Evolutionary conservation across 1,140 invertebrate genomes (phyloP), one percentile per base, ranked within the genome.

Genomic region (Mactra quadrangularis): DNA sequence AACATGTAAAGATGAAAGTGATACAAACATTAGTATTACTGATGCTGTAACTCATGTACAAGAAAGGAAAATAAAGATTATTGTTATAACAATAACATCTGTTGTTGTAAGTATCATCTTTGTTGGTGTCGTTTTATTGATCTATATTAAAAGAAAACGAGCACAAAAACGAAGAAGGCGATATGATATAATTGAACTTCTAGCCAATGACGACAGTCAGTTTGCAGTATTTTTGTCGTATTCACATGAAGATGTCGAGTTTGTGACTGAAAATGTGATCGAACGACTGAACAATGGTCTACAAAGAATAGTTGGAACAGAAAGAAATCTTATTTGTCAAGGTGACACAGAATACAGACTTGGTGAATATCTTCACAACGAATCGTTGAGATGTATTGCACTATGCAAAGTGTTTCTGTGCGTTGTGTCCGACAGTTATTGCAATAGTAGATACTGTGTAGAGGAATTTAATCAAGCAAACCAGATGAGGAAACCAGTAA

Each of bases 401-500:
- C 17, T 9, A 53, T 47, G 47, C 41, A 17, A 19, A 0, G 50
- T 72, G 9, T 0, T 72, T 1, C 22, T 72, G 19, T 47, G 33
- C 13, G n/a, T 72, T 33, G 17, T 55, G 15, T 55, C 47, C n/a
- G 29, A 57, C 33, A 57, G 29, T 33, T 55, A 31, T 25, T n/a
- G n/a, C n/a, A 55, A 29, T 3, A 72, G 38, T 53, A 15, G 29
- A 9, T 71, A 71, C 7, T 71, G 68, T 38, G 45, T 1, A 3
- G 31, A 29, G 17, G 68, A 71, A 33, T 45, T 71, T n/a, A 41
- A 71, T n/a, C 68, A 71, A 22, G 68, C 68, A 15, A 13, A 13
- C 45, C 6, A 25, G 22, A 68, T 19, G 22, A 15, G n/a, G n/a
- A 68, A 47, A 35, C 38, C 64, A 6, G 45, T 68, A 7, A n/a